Evolutionary conservation across 2,113 vertebrate genomes (phyloP).

Genomic region (Gallinago paraguaiae): DNA sequence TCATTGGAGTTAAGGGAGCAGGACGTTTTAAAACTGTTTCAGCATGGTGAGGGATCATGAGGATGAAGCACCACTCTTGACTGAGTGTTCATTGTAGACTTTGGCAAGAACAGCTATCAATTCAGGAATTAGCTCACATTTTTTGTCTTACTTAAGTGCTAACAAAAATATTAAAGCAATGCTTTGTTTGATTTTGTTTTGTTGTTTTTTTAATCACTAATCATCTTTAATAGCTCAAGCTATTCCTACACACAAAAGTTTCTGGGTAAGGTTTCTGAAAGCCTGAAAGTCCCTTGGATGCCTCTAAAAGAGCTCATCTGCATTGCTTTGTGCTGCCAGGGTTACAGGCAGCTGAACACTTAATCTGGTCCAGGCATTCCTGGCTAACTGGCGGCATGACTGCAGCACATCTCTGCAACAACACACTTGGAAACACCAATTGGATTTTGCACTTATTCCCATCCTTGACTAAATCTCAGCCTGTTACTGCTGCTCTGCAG

Average conservation of each 20-base stretch:
- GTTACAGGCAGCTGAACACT: not conserved
- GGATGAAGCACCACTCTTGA: not conserved
- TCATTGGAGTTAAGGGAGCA: not conserved
- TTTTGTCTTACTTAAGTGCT: constrained; percentile 13
- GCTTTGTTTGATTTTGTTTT: not conserved
- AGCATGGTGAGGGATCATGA: not conserved
- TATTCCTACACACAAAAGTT: not conserved
- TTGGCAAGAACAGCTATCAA: not conserved
- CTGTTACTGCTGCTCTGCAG: not conserved
- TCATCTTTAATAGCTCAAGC: not conserved
- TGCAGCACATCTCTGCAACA: not conserved
- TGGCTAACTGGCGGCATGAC: not conserved
- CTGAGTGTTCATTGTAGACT: not conserved
- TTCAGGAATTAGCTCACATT: constrained; percentile 30
- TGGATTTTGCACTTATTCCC: not conserved
- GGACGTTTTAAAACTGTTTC: not conserved
- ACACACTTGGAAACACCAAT: not conserved
- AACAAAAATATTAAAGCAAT: constrained; percentile 20
- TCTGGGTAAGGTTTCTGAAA: not conserved
- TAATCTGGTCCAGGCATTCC: not conserved
- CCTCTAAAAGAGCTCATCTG: not conserved
- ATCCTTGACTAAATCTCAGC: not conserved
- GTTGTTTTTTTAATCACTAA: not conserved
- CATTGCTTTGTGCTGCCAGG: not conserved
- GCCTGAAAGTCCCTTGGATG: not conserved